Percentiles rank a stretch among this genome's conserved stretches.
Evolutionary conservation across 1,140 invertebrate genomes (phyloP).

Genomic region (Zaprionus capensis): DNA sequence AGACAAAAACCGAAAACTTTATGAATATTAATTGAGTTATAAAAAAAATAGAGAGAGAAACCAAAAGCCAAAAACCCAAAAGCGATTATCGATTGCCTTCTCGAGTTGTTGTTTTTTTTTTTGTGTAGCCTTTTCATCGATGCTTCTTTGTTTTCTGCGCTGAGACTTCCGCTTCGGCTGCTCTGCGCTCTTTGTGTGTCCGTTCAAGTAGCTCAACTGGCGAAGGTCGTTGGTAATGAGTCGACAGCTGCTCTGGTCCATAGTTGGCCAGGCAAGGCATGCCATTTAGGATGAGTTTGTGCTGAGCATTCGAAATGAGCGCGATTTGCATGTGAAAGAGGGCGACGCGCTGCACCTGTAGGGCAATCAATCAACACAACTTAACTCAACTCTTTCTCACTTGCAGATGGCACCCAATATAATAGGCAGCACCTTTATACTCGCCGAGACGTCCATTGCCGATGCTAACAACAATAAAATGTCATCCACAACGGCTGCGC

Average conservation of each 20-base stretch:
- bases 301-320: slow-evolving; percentile 65
- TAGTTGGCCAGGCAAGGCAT: slow-evolving; percentile 57
- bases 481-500: slow-evolving; percentile 40
- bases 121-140: background rate
- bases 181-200: slow-evolving; percentile 51
- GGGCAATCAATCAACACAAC: slow-evolving; percentile 28
- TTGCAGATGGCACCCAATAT: slow-evolving; percentile 82
- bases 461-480: slow-evolving; percentile 78
- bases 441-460: slow-evolving; percentile 77
- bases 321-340: slow-evolving; percentile 61
- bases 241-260: slow-evolving; percentile 55
- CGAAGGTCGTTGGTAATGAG: slow-evolving; percentile 59
- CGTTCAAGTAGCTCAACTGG: slow-evolving; percentile 56
- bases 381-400: background rate
- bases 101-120: background rate
- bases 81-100: slow-evolving; percentile 62
- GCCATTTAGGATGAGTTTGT: slow-evolving; percentile 54
- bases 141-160: background rate
- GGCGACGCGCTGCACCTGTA: too few species aligned
- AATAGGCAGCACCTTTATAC: slow-evolving; percentile 81
- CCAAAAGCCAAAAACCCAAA: slow-evolving; percentile 14
- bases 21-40: background rate
- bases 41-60: slow-evolving; percentile 1
- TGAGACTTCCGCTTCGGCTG: slow-evolving; percentile 57
- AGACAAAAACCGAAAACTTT: background rate